Evolutionary conservation across 2,113 vertebrate genomes (phyloP).

Genomic region (Hemibagrus wyckioides): DNA sequence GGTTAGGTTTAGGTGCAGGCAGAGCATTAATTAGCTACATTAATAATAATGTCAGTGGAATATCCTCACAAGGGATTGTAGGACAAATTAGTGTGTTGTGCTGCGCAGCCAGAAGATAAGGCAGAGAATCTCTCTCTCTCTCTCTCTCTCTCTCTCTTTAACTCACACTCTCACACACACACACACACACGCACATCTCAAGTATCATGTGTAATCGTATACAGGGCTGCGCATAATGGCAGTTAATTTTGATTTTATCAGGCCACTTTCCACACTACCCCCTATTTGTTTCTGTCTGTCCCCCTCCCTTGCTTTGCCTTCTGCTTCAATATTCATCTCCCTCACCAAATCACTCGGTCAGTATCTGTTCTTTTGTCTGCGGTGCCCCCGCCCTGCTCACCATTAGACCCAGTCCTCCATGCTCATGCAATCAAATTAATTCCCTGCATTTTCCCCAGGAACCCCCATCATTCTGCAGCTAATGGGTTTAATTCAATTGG

Average conservation of each 20-base stretch:
- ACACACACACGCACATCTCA: conserved; percentile 36
- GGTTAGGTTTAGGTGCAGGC: background rate
- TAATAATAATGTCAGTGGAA: background rate
- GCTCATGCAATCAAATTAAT: conserved; percentile 72
- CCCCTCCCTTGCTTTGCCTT: conserved; percentile 60
- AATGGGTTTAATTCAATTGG: conserved; percentile 78
- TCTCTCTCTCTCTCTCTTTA: background rate
- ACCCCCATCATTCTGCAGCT: conserved; percentile 69
- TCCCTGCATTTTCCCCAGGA: conserved; percentile 71
- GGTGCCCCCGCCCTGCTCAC: conserved; percentile 54
- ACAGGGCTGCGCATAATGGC: conserved; percentile 74
- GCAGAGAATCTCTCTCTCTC: background rate
- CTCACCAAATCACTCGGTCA: conserved; percentile 65
- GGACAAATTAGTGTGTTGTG: background rate
- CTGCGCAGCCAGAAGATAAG: background rate
- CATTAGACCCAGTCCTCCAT: conserved; percentile 60
- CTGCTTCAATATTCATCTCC: conserved; percentile 39
- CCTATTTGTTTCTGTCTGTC: conserved; percentile 55
- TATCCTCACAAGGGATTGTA: background rate
- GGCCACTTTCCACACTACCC: conserved; percentile 59
- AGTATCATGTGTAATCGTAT: conserved; percentile 73
- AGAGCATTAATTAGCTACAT: background rate
- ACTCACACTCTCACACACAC: background rate
- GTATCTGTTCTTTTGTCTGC: conserved; percentile 47
- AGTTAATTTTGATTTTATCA: conserved; percentile 76